Evolutionary conservation across 1,140 invertebrate species (phyloP), one percentile per base, ranked within the genome.

Genomic region (Metopolophium dirhodum): DNA sequence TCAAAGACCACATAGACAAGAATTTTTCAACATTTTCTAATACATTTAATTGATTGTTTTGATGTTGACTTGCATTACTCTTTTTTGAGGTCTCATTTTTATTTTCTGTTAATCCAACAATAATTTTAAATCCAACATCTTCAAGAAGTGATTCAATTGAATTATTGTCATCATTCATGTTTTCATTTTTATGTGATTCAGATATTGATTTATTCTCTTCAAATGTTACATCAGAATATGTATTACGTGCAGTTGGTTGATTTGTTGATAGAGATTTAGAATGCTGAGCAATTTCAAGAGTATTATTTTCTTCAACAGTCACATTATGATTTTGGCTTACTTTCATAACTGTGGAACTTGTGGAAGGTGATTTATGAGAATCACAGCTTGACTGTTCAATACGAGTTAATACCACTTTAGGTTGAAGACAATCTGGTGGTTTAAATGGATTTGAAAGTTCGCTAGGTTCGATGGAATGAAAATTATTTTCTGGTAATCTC

Each of bases 121-220:
- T 23, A n/a, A 93, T 93, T 93, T 93, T 93, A n/a, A 93, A 93
- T 93, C 91, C 91, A 86, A 86, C 49, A 57, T 18, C 41, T 30
- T 93, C 82, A 26, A 93, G 49, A 93, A 85, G 47, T 26, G 91
- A 93, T 86, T 93, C 91, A 45, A 93, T 45, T 22, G 49, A 47
- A 86, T 85, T 93, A 54, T 23, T 54, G 7, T 86, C 82, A 54
- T 89, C 51, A 57, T 89, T 26, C 51, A 37, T 23, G 11, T 37
- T 54, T 89, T 57, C 88, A 77, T 68, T 77, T 37, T 90, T 20
- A 20, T n/a, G 87, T 23, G 49, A 89, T 22, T 23, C 9, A 54
- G 47, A 54, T n/a, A 20, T 1, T 41, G 57, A 20, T 30, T 37
- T 91, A 83, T 92, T 92, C 6, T 92, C 91, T 54, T 51, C 35